Evolutionary conservation across 2,113 vertebrate genomes (phyloP).

Genomic region (Alethe diademata): DNA sequence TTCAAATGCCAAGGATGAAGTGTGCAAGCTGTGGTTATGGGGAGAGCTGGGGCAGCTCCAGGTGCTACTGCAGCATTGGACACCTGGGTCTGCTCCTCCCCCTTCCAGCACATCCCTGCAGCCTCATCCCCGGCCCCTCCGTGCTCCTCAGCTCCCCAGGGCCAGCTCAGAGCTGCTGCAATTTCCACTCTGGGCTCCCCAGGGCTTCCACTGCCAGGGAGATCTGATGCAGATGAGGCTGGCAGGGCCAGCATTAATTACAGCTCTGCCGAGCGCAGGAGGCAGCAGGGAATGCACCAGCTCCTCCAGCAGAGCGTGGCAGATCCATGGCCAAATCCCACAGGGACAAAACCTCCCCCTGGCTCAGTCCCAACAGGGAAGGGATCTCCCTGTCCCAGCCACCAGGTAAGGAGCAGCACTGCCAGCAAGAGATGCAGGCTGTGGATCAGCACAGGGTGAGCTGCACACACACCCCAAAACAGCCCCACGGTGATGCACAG

Average conservation of each 20-base stretch:
- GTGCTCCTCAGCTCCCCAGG: background rate
- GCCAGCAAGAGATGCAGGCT: background rate
- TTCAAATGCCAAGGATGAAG: background rate
- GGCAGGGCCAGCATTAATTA: conserved; percentile 12
- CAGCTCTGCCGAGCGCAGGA: background rate
- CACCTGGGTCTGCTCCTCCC: background rate
- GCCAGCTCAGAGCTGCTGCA: background rate
- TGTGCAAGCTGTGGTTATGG: background rate
- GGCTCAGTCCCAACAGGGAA: background rate
- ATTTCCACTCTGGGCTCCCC: background rate
- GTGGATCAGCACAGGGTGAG: background rate
- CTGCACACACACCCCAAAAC: background rate
- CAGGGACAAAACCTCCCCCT: background rate
- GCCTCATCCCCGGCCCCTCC: accelerated
- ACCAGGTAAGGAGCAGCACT: background rate
- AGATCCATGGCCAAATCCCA: background rate
- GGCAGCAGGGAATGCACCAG: background rate
- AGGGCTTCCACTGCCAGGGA: background rate
- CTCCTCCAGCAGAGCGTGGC: background rate
- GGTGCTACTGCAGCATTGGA: background rate
- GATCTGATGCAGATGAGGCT: background rate
- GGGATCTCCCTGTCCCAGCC: background rate
- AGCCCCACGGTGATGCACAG: background rate
- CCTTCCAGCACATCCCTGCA: background rate
- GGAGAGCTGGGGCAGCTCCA: background rate